These are phyloP conservation scores for Promerops cafer DNA, from an alignment of 2,113 vertebrate species.

Conservation along the genomic window DNA sequence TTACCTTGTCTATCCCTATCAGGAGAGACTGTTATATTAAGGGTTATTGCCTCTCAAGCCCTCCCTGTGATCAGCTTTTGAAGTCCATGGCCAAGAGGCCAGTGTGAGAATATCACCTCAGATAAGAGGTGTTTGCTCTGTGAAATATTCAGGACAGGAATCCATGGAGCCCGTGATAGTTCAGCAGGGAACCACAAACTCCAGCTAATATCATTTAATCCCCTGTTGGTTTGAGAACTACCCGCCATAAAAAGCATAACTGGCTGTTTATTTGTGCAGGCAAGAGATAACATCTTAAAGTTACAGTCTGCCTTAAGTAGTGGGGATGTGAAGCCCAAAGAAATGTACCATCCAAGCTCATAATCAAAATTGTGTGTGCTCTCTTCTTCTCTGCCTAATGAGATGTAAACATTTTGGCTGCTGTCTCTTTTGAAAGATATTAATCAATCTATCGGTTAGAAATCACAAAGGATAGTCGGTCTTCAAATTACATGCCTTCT, in stretches of 20 bases:
- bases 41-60: conserved; percentile 70
- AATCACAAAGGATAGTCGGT: conserved; percentile 24
- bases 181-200: conserved; percentile 67
- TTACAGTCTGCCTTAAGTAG: conserved; percentile 62
- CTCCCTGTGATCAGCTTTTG: conserved; percentile 71
- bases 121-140: conserved; percentile 74
- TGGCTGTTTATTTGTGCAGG: conserved; percentile 67
- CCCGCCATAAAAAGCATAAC: conserved; percentile 71
- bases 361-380: conserved; percentile 32
- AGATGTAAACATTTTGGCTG: conserved; percentile 66
- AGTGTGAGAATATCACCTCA: conserved; percentile 66
- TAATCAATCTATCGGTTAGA: conserved; percentile 63
- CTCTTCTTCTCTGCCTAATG: conserved; percentile 56
- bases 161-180: conserved; percentile 43
- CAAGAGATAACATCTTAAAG: conserved; percentile 71
- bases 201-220: conserved; percentile 68
- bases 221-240: conserved; percentile 68
- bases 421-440: conserved; percentile 57
- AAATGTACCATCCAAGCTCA: conserved; percentile 21
- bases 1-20: conserved; percentile 66
- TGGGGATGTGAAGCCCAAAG: conserved; percentile 45
- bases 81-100: conserved; percentile 77
- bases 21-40: conserved; percentile 63
- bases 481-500: conserved; percentile 59
- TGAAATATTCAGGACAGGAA: conserved; percentile 57